Conservation (phyloP, 2,113 vertebrate genomes). For the Peromyscus californicus region DNA sequence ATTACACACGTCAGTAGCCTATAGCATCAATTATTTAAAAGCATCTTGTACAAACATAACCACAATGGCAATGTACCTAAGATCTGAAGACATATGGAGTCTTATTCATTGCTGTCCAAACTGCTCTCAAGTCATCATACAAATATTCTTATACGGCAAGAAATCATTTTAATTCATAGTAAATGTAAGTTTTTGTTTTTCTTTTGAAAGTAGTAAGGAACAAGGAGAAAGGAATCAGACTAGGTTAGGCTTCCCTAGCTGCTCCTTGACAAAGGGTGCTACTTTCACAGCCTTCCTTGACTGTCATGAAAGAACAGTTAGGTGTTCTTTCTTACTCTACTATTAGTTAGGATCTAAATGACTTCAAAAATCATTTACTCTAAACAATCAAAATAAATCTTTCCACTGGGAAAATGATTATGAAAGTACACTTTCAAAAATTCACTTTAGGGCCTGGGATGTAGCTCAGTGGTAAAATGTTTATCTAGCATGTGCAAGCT, state of each 20-base stretch:
- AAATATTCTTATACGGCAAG: constrained; percentile 15
- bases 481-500: not conserved
- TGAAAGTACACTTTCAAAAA: constrained; percentile 28
- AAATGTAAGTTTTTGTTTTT: not conserved
- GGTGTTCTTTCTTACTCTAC: constrained; percentile 6
- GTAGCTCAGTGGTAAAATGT: not conserved
- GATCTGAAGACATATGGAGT: constrained; percentile 74
- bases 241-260: not conserved
- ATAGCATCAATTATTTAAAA: constrained; percentile 77
- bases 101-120: constrained; percentile 48
- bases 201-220: not conserved
- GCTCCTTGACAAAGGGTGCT: not conserved
- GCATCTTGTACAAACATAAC: constrained; percentile 41
- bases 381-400: not conserved
- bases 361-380: constrained; percentile 31
- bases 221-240: not conserved
- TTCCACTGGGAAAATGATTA: constrained; percentile 8
- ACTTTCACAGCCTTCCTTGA: not conserved
- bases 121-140: constrained; percentile 11
- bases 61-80: constrained; percentile 75
- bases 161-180: constrained; percentile 1
- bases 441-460: not conserved
- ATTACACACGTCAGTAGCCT: constrained; percentile 76
- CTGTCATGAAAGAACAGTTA: not conserved
- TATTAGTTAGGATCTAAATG: not conserved